Conservation (phyloP, 2,888 invertebrate species). For the Empis stercorea region DNA sequence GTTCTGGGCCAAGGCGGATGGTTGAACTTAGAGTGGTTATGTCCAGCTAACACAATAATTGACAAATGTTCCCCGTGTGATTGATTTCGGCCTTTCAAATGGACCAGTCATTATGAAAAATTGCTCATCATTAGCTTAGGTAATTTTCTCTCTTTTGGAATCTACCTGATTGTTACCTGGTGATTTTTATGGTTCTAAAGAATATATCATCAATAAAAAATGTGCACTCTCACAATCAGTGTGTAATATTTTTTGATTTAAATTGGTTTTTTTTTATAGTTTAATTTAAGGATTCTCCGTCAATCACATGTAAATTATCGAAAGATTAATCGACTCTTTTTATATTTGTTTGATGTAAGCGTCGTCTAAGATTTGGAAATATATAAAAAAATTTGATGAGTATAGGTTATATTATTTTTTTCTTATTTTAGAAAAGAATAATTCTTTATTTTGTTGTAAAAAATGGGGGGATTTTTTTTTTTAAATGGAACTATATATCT, state of each 20-base stretch:
- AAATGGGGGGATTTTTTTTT: too few relatives aligned
- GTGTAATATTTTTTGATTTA: not conserved
- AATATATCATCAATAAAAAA: not conserved
- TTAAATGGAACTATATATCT: too few relatives aligned
- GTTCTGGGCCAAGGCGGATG: too few relatives aligned
- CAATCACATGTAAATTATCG: slow-evolving; percentile 34
- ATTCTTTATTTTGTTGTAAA: too few relatives aligned
- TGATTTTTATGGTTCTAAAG: not conserved
- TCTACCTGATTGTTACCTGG: too few relatives aligned
- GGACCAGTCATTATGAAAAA: slow-evolving; percentile 21
- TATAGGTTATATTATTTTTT: too few relatives aligned
- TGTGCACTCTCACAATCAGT: slow-evolving; percentile 2
- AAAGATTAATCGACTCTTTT: slow-evolving; percentile 33
- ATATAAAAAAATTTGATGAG: too few relatives aligned
- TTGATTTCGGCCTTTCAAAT: slow-evolving; percentile 15
- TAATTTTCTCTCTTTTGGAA: not conserved
- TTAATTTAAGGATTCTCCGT: slow-evolving; percentile 17
- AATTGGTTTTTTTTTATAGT: not conserved
- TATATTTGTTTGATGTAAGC: slow-evolving; percentile 29
- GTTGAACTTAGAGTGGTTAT: not conserved
- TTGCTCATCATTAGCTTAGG: slow-evolving; percentile 18
- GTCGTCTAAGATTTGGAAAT: not conserved
- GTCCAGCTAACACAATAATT: not conserved
- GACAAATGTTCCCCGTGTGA: not conserved
- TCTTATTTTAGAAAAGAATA: too few relatives aligned